Evolutionary conservation across 2,888 invertebrate genomes (phyloP).

Genomic region (Epirrhoe alternata): DNA sequence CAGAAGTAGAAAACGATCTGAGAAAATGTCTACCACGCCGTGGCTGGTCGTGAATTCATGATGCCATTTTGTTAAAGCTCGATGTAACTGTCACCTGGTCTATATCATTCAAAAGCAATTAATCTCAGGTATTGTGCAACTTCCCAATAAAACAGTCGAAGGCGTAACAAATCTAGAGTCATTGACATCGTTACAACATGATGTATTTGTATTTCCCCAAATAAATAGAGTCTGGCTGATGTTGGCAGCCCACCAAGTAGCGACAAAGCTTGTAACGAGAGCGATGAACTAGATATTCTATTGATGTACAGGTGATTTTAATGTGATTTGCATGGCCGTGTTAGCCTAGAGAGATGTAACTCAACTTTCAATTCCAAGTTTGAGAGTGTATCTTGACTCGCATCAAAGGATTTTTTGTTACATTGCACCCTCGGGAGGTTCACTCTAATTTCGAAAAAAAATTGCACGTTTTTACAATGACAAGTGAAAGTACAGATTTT

Average conservation of each 20-base stretch:
- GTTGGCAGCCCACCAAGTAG: slow-evolving; percentile 28
- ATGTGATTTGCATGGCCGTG: neutral
- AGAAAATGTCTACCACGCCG: no score
- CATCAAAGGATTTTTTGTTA: no score
- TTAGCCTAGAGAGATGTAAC: no score
- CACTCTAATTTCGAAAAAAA: no score
- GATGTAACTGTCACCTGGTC: neutral
- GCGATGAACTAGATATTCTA: slow-evolving; percentile 29
- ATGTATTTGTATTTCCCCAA: slow-evolving; percentile 31
- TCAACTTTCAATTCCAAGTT: no score
- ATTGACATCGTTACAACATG: slow-evolving; percentile 34
- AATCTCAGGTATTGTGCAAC: slow-evolving; percentile 4
- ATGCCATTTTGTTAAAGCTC: no score
- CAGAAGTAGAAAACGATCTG: no score
- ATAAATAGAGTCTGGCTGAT: slow-evolving; percentile 24
- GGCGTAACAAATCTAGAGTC: slow-evolving; percentile 23
- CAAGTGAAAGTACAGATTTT: no score
- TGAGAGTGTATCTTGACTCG: no score
- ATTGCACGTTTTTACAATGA: no score
- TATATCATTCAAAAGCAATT: neutral
- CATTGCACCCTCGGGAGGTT: no score
- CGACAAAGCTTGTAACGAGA: slow-evolving; percentile 29
- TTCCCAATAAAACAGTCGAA: slow-evolving; percentile 6
- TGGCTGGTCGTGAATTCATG: no score
- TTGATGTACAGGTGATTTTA: slow-evolving; percentile 9